Percentiles rank a stretch among this genome's conserved stretches.
These are phyloP conservation scores for Cairina moschata DNA, from an alignment of 2,113 vertebrate species.

Conservation along the genomic window DNA sequence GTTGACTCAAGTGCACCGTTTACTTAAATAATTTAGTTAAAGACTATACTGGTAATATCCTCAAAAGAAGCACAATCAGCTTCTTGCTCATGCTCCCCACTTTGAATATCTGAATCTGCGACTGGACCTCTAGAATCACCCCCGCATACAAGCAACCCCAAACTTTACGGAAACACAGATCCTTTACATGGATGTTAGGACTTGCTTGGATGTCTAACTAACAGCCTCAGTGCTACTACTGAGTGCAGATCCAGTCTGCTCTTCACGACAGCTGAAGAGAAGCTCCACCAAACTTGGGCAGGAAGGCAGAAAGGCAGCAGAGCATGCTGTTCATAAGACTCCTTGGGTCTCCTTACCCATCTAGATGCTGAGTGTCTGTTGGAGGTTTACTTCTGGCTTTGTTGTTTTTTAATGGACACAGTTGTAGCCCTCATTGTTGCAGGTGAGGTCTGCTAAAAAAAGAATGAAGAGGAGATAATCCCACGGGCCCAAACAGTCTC, in stretches of 20 bases:
- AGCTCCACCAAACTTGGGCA: neutral
- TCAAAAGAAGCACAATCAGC: neutral
- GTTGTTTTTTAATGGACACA: neutral
- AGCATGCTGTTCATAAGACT: fast-evolving
- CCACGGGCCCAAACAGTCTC: neutral
- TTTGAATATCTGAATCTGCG: neutral
- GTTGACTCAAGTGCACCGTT: neutral
- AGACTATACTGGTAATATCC: neutral
- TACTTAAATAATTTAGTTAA: neutral
- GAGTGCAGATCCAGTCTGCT: neutral
- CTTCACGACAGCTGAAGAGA: neutral
- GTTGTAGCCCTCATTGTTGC: neutral
- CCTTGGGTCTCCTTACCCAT: neutral
- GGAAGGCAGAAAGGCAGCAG: neutral
- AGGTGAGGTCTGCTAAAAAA: neutral
- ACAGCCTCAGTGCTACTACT: neutral
- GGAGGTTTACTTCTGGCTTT: neutral
- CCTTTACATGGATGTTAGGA: neutral
- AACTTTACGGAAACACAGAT: neutral
- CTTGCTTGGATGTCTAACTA: neutral
- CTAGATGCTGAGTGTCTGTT: neutral
- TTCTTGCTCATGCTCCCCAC: neutral
- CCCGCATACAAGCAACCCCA: neutral
- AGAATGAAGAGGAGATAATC: neutral
- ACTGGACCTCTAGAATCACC: neutral